Percentiles rank a stretch among this genome's conserved stretches.
Conservation (phyloP, 2,113 vertebrate species). For the Rana temporaria region DNA sequence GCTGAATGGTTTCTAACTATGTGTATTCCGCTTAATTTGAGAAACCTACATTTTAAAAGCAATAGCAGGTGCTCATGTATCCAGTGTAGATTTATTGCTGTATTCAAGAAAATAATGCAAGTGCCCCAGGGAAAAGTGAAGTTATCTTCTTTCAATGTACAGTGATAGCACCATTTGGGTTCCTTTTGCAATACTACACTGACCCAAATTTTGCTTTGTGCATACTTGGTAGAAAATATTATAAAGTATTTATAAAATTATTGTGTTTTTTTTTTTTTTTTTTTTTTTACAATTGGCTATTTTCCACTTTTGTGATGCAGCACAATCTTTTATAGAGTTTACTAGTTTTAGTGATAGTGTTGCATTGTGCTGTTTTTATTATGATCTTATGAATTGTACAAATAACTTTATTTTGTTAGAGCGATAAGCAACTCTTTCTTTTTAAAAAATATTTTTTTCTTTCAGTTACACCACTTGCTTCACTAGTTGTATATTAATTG, state of each 20-base stretch:
- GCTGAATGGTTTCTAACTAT: too few relatives aligned
- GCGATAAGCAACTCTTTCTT: conserved; percentile 29
- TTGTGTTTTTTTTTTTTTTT: not conserved
- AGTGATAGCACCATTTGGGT: too few relatives aligned
- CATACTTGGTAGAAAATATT: not conserved
- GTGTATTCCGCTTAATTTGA: too few relatives aligned
- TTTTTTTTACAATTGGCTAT: conserved; percentile 3
- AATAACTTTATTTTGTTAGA: conserved; percentile 18
- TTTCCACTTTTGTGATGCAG: not conserved
- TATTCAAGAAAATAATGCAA: too few relatives aligned
- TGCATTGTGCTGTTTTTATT: not conserved
- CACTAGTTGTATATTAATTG: not conserved
- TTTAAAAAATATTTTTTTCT: not conserved
- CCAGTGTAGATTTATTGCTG: too few relatives aligned
- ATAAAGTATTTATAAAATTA: too few relatives aligned
- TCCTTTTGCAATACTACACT: not conserved
- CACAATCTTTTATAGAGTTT: conserved; percentile 13
- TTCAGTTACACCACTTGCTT: not conserved
- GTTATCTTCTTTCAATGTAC: too few relatives aligned
- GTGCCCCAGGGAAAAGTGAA: too few relatives aligned
- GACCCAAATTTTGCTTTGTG: not conserved
- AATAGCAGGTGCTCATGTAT: too few relatives aligned
- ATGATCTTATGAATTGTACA: not conserved
- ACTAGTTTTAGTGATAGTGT: not conserved
- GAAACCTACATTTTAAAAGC: too few relatives aligned